phyloP scores from a whole-genome alignment of 2,888 invertebrate genomes.

The Antitype chi region DNA sequence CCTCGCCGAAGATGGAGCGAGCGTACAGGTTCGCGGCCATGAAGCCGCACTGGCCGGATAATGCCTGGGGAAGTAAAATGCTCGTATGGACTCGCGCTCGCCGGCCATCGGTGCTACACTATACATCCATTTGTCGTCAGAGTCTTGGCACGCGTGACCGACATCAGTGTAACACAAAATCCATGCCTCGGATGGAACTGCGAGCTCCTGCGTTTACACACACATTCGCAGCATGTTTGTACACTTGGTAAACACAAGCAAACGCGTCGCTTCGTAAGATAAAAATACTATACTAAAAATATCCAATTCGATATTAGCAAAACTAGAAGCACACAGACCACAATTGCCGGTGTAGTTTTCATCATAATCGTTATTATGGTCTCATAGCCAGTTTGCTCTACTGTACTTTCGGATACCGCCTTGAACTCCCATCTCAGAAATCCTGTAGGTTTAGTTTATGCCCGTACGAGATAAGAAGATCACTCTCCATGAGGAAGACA shows the following conservation, averaged over 20 bases:
- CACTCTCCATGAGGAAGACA: not conserved
- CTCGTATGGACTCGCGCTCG: too few relatives aligned
- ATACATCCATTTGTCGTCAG: too few relatives aligned
- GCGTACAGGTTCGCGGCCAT: constrained; percentile 99
- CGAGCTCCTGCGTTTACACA: not conserved
- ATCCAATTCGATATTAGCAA: not conserved
- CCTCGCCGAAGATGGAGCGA: constrained; percentile 99
- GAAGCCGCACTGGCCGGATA: constrained; percentile 99
- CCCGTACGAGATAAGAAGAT: not conserved
- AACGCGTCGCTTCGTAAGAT: too few relatives aligned
- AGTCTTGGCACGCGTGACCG: too few relatives aligned
- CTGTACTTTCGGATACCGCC: not conserved
- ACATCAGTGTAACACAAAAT: too few relatives aligned
- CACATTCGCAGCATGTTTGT: not conserved
- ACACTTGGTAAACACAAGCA: not conserved
- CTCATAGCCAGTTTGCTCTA: not conserved
- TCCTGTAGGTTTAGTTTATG: not conserved
- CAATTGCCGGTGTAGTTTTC: not conserved
- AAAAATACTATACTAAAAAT: not conserved
- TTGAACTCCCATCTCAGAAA: not conserved
- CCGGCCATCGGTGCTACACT: too few relatives aligned
- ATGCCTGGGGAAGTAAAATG: constrained; percentile 89
- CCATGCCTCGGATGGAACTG: not conserved
- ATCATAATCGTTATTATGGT: not conserved
- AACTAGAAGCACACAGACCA: not conserved